phyloP scores from a whole-genome alignment of 2,888 invertebrate genomes.

The Ecliptopera silaceata region DNA sequence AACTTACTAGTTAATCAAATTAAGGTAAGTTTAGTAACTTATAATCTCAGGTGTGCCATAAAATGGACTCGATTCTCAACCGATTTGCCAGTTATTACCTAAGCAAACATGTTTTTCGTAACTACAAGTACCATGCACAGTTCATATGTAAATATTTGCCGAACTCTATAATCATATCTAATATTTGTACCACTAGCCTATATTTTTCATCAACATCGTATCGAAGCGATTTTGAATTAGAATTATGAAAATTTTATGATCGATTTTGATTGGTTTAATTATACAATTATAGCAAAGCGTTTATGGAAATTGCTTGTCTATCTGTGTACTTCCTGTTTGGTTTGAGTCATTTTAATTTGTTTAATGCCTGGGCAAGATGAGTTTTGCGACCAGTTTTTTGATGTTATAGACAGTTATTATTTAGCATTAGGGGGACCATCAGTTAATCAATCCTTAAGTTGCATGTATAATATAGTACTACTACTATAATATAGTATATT shows the following conservation, averaged over 20 bases:
- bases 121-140: conserved; percentile 14
- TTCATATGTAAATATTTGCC: conserved; percentile 35
- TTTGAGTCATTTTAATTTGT: conserved; percentile 8
- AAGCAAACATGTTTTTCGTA: conserved; percentile 27
- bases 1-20: no score
- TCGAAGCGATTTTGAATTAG: conserved; percentile 29
- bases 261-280: conserved; percentile 39
- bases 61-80: conserved; percentile 21
- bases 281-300: conserved; percentile 27
- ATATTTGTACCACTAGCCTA: conserved; percentile 27
- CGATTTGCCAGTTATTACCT: conserved; percentile 19
- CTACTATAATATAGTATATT: no score
- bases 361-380: background rate
- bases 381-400: no score
- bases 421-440: no score
- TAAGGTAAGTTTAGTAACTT: background rate
- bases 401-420: no score
- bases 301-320: conserved; percentile 37
- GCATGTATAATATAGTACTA: no score
- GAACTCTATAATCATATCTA: conserved; percentile 29
- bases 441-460: no score
- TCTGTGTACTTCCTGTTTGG: conserved; percentile 22
- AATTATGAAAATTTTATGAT: conserved; percentile 43
- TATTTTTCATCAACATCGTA: conserved; percentile 43
- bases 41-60: conserved; percentile 3